Evolutionary conservation across 1,140 invertebrate species (phyloP), one percentile per base, ranked within the genome.

Genomic region (Ptiloglossa arizonensis): DNA sequence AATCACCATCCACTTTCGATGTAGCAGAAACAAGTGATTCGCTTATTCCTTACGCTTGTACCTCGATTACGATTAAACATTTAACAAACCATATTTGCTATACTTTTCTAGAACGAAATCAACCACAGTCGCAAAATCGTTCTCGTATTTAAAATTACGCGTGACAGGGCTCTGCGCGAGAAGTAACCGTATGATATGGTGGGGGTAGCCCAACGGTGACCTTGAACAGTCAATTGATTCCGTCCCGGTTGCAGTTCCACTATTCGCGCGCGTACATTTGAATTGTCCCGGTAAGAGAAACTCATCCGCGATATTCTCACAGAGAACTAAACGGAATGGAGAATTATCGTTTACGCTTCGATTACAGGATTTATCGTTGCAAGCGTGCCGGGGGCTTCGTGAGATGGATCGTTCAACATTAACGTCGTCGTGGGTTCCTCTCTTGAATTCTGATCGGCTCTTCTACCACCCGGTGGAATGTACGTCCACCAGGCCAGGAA

Each of bases 401-500:
- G 84, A 0, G 76, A 63, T 0, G 68, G 72, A 2, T 89, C 84
- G 50, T 66, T 82, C 4, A 80, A 35, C 56, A 86, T 82, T 22
- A 90, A 54, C 8, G 89, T 88, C 5, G 89, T 79, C 1, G 86
- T 72, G 0, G 85, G 81, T 29, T 89, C 79, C 24, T 87, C 82
- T 17, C 64, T 57, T 8, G 69, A 70, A 52, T 87, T 83, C 6
- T 86, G 60, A 15, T 72, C 82, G 27, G 80, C 64, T 77, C 46
- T 89, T 87, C 60, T 91, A 79, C 67, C 73, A 8, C 83, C 83
- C 0, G 95, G 95, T 6, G 95, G 94, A 35, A 94, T 92, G 87
- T 96, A 96, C 86, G 94, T 94, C 93, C 94, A 94, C 95, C 95
- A 96, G 17, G 95, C 95, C 1, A 95, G 89, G 87, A 95, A 94